These are phyloP conservation scores for Eristalinus sepulchralis DNA, from an alignment of 2,888 invertebrate species.

Conservation along the genomic window DNA sequence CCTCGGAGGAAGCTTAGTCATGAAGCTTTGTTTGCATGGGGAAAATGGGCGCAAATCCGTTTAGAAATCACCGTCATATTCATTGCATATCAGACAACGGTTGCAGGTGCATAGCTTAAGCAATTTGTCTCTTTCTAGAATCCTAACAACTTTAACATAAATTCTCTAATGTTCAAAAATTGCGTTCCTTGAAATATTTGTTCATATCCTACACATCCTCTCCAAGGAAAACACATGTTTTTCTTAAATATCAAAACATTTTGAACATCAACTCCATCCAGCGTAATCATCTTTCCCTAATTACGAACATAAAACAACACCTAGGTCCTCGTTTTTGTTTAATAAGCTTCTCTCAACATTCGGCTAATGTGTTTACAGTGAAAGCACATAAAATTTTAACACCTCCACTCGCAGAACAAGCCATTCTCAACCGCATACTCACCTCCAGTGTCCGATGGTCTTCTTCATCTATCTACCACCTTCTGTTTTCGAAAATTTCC, in stretches of 20 bases:
- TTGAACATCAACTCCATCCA: neutral
- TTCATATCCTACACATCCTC: no score
- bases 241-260: neutral
- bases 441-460: slow-evolving; percentile 36
- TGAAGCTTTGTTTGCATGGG: no score
- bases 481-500: neutral
- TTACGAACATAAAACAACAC: slow-evolving; percentile 9
- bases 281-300: neutral
- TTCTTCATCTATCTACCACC: slow-evolving; percentile 8
- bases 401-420: slow-evolving; percentile 1
- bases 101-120: no score
- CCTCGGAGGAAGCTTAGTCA: no score
- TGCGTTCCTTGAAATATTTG: no score
- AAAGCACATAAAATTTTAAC: slow-evolving; percentile 25
- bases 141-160: no score
- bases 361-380: slow-evolving; percentile 20
- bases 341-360: neutral
- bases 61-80: no score
- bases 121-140: no score
- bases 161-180: no score
- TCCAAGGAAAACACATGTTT: neutral
- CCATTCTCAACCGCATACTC: neutral
- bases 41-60: no score
- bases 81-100: no score
- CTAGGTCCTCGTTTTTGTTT: neutral